Conservation (phyloP, 1,140 invertebrate species). For the Eumaeus atala region DNA sequence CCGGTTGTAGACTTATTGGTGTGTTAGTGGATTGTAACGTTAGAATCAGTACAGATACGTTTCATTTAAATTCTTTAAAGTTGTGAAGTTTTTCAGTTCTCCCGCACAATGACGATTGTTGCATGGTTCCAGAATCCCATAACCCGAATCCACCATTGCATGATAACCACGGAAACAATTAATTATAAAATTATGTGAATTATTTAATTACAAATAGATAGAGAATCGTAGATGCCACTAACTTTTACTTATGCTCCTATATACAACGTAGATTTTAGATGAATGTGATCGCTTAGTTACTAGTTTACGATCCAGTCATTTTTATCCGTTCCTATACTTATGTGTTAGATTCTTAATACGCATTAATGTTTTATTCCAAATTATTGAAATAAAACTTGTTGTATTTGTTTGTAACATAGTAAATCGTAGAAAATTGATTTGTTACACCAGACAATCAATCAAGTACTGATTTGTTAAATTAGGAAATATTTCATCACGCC, state of each 20-base stretch:
- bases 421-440: neutral
- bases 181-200: neutral
- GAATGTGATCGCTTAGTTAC: slow-evolving; percentile 10
- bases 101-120: neutral
- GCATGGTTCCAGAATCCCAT: neutral
- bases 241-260: neutral
- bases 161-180: neutral
- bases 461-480: too few species aligned
- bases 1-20: too few species aligned
- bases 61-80: too few species aligned
- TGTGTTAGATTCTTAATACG: slow-evolving; percentile 3
- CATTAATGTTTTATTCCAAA: too few species aligned
- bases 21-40: too few species aligned
- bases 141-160: neutral
- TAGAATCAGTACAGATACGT: too few species aligned
- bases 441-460: neutral
- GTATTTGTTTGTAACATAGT: neutral
- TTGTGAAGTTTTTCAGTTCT: too few species aligned
- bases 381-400: too few species aligned
- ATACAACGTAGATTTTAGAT: slow-evolving; percentile 2
- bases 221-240: neutral
- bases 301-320: slow-evolving; percentile 7
- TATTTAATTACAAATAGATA: slow-evolving; percentile 5
- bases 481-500: too few species aligned
- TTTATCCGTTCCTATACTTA: neutral